Conservation (phyloP, 2,888 invertebrate species). For the Lamellibrachia columna region DNA sequence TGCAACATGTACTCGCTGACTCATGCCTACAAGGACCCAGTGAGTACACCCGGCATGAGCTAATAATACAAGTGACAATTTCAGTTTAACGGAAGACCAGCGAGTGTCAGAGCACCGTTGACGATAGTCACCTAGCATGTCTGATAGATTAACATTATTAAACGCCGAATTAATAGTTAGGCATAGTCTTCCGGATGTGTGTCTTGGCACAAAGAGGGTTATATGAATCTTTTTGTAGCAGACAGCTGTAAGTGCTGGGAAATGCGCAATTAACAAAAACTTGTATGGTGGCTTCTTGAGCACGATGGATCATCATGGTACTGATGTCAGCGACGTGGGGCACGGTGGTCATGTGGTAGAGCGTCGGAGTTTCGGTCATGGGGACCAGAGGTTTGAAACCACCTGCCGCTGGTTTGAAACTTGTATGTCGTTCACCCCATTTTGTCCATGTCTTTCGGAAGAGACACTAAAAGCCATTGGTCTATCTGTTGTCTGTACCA, state of each 20-base stretch:
- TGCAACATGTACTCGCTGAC: too few relatives aligned
- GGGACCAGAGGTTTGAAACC: too few relatives aligned
- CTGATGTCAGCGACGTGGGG: background rate
- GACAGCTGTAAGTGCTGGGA: background rate
- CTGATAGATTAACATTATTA: background rate
- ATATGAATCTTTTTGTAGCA: background rate
- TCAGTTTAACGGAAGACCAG: background rate
- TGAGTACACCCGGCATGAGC: background rate
- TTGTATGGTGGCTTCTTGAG: background rate
- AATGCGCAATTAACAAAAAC: background rate
- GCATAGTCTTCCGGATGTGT: background rate
- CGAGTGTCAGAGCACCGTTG: background rate
- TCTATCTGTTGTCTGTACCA: too few relatives aligned
- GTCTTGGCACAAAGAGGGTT: background rate
- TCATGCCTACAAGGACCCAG: too few relatives aligned
- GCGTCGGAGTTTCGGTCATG: too few relatives aligned
- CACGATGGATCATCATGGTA: background rate
- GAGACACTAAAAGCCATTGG: too few relatives aligned
- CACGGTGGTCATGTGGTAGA: too few relatives aligned
- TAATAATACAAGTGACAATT: background rate
- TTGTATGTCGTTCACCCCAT: too few relatives aligned
- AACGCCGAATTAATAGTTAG: background rate
- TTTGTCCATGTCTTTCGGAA: too few relatives aligned
- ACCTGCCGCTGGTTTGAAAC: too few relatives aligned
- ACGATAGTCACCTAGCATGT: background rate